These are phyloP conservation scores for Formica aserva DNA, from an alignment of 2,888 invertebrate genomes.

Conservation along the genomic window DNA sequence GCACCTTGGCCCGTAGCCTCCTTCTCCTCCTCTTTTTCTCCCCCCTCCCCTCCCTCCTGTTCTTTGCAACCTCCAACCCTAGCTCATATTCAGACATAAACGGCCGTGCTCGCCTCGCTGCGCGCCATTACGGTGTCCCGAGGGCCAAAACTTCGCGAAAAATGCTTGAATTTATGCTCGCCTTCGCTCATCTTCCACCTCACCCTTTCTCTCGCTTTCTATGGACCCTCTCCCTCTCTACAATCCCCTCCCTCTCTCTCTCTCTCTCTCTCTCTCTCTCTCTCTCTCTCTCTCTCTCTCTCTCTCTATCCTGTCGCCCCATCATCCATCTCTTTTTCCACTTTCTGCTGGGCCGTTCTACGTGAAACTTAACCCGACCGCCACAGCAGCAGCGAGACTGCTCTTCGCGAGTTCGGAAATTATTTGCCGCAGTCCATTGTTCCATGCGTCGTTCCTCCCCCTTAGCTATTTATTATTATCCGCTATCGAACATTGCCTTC, in stretches of 20 bases:
- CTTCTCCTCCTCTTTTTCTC: background rate
- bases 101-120: conserved; percentile 79
- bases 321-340: conserved; percentile 59
- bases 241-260: background rate
- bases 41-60: background rate
- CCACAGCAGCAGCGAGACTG: conserved; percentile 44
- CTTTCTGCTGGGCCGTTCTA: conserved; percentile 51
- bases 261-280: conserved; percentile 47
- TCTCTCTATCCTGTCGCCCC: conserved; percentile 11
- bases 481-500: conserved; percentile 74
- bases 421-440: conserved; percentile 76
- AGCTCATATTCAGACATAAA: conserved; percentile 80
- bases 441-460: conserved; percentile 64
- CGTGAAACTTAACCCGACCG: conserved; percentile 70
- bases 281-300: background rate
- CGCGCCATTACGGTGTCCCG: conserved; percentile 83
- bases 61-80: conserved; percentile 58
- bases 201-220: conserved; percentile 55
- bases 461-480: conserved; percentile 82
- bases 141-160: conserved; percentile 83
- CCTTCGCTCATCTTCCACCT: conserved; percentile 69
- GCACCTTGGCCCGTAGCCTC: conserved; percentile 45
- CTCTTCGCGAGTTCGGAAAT: conserved; percentile 75
- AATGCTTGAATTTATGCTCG: conserved; percentile 80
- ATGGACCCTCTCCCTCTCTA: conserved; percentile 34